Evolutionary conservation across 2,113 vertebrate species (phyloP).

Genomic region (Caranx ignobilis): DNA sequence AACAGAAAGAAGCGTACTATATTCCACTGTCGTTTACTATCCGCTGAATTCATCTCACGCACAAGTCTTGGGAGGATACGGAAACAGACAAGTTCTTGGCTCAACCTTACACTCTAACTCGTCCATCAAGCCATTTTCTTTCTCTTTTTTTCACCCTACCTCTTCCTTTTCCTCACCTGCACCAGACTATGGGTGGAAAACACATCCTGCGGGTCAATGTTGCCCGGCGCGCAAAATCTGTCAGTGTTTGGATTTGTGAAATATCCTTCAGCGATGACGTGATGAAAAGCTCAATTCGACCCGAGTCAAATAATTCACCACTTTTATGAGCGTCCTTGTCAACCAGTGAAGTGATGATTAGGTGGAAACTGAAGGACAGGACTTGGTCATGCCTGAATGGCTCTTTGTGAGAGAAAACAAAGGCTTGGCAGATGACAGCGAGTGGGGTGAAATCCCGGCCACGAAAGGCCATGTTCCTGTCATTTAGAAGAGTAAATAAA

Average conservation of each 20-base stretch:
- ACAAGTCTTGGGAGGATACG: conserved; percentile 30
- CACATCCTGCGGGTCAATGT: conserved; percentile 53
- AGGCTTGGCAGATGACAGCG: conserved; percentile 34
- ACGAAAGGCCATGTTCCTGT: neutral
- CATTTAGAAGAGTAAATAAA: neutral
- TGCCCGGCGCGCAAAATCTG: conserved; percentile 19
- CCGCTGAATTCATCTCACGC: conserved; percentile 29
- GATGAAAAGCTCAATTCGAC: conserved; percentile 70
- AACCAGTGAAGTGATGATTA: conserved; percentile 72
- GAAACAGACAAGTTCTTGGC: conserved; percentile 53
- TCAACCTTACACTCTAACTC: conserved; percentile 53
- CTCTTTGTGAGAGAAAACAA: conserved; percentile 56
- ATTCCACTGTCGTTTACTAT: conserved; percentile 7
- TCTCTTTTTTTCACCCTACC: neutral
- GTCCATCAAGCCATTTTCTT: conserved; percentile 41
- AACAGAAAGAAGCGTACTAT: conserved; percentile 10
- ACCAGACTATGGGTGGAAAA: conserved; percentile 38
- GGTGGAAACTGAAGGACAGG: conserved; percentile 64
- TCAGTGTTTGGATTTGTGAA: conserved; percentile 67
- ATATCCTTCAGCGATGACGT: conserved; percentile 75
- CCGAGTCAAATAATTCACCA: conserved; percentile 71
- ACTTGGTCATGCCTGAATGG: conserved; percentile 55
- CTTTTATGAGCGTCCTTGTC: conserved; percentile 78
- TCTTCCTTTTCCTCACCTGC: conserved; percentile 18
- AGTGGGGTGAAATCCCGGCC: conserved; percentile 17